Percentiles rank a stretch among this genome's conserved stretches.
Conservation (phyloP, 1,140 invertebrate species). For the Eueides isabella region DNA sequence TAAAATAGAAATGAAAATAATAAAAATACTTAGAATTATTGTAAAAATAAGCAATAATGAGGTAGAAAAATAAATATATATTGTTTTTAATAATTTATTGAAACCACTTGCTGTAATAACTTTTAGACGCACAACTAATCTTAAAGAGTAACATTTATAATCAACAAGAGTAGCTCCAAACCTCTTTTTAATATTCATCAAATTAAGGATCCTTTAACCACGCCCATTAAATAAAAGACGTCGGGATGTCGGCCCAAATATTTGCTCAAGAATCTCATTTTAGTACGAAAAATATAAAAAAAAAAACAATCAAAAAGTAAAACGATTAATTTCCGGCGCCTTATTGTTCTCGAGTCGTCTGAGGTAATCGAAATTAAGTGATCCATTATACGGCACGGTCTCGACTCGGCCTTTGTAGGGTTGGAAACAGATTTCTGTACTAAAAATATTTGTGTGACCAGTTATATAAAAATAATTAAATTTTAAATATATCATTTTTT, state of each 20-base stretch:
- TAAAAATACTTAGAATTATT: not conserved
- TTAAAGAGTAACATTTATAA: not conserved
- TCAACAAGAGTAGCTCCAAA: not conserved
- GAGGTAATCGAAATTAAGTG: conserved; percentile 78
- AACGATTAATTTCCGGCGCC: conserved; percentile 74
- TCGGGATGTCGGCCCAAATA: conserved; percentile 1
- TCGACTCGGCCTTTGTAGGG: conserved; percentile 47
- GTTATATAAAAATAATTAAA: not conserved
- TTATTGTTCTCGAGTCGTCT: conserved; percentile 68
- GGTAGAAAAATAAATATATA: not conserved
- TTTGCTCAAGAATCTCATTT: not conserved
- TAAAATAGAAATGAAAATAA: not conserved
- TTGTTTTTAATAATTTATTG: not conserved
- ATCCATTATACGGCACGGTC: conserved; percentile 73
- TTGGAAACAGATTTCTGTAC: not conserved
- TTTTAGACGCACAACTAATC: not conserved
- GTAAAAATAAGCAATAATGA: not conserved
- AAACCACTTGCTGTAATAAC: not conserved
- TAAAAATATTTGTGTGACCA: not conserved
- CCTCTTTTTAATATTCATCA: conserved; percentile 11
- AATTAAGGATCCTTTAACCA: conserved; percentile 21
- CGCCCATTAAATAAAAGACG: conserved; percentile 11
- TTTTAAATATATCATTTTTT: too few species aligned
- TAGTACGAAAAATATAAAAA: conserved; percentile 55
- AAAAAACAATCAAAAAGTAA: conserved; percentile 73